Evolutionary conservation across 1,140 invertebrate species (phyloP).

Genomic region (Drosophila lacteicornis): DNA sequence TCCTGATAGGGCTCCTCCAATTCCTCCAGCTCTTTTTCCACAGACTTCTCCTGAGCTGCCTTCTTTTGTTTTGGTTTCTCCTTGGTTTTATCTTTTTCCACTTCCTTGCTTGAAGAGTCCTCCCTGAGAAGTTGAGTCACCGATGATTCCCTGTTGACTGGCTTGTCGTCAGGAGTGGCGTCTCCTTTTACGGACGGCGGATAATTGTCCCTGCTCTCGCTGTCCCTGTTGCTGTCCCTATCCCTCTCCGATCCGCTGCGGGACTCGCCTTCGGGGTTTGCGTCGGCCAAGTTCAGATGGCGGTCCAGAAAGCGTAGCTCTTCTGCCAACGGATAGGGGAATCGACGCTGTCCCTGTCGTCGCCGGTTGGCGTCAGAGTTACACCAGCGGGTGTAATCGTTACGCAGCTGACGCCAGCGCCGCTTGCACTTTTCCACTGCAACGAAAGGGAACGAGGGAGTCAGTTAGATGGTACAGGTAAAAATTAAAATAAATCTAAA

Average conservation of each 20-base stretch:
- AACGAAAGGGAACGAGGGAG: constrained; percentile 1
- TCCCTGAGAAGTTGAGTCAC: not conserved
- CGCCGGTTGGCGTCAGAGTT: constrained; percentile 27
- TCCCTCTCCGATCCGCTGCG: constrained; percentile 23
- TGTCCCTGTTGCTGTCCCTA: constrained; percentile 32
- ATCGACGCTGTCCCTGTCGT: constrained; percentile 21
- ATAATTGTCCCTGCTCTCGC: constrained; percentile 37
- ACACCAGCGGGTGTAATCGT: constrained; percentile 54
- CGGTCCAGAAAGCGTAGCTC: constrained; percentile 55
- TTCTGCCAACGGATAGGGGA: constrained; percentile 23
- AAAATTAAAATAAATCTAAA: not conserved
- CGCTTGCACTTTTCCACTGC: constrained; percentile 66
- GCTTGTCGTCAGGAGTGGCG: not conserved
- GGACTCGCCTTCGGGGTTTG: not conserved
- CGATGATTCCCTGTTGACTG: constrained; percentile 31
- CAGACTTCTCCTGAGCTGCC: not conserved
- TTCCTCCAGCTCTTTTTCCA: not conserved
- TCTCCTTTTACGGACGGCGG: constrained; percentile 24
- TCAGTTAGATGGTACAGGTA: constrained; percentile 24
- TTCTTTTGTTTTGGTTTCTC: not conserved
- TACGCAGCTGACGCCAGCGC: constrained; percentile 65
- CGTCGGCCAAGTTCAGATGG: constrained; percentile 27
- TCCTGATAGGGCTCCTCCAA: not conserved
- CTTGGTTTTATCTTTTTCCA: not conserved
- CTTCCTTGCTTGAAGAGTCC: not conserved